phyloP scores from a whole-genome alignment of 2,888 invertebrate genomes.

The Shargacucullia verbasci region DNA sequence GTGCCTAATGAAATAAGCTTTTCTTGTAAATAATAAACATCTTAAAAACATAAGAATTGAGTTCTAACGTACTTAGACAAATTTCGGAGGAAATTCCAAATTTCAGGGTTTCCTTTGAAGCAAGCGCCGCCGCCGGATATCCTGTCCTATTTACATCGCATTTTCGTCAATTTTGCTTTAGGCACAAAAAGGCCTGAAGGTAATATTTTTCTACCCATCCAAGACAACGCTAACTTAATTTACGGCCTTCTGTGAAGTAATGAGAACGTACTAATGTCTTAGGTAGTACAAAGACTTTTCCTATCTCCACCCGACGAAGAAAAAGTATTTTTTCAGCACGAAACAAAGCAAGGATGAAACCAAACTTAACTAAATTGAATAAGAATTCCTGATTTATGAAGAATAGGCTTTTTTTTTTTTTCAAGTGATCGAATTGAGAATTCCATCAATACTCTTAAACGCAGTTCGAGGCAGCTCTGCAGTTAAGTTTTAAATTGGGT shows the following conservation, averaged over 20 bases:
- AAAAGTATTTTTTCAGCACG: no score
- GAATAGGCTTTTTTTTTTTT: no score
- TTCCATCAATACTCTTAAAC: no score
- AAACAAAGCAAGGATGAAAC: no score
- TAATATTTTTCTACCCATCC: no score
- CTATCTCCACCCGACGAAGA: no score
- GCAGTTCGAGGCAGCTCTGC: no score
- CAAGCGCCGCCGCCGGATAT: slow-evolving; percentile 22
- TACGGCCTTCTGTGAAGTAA: neutral
- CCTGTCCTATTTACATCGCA: slow-evolving; percentile 22
- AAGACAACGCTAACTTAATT: neutral
- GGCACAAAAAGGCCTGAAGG: neutral
- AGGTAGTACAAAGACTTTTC: neutral
- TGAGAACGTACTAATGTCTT: neutral
- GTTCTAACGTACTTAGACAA: slow-evolving; percentile 7
- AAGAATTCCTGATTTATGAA: no score
- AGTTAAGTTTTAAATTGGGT: no score
- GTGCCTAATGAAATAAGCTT: no score
- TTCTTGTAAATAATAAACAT: neutral
- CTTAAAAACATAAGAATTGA: neutral
- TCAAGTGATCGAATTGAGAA: no score
- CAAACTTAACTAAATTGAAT: no score
- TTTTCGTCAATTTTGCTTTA: slow-evolving; percentile 16
- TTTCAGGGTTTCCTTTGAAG: slow-evolving; percentile 13
- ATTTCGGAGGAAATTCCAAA: slow-evolving; percentile 23